Base-by-base conservation (phyloP, 2,888 invertebrate genomes). In the Plusia festucae region DNA sequence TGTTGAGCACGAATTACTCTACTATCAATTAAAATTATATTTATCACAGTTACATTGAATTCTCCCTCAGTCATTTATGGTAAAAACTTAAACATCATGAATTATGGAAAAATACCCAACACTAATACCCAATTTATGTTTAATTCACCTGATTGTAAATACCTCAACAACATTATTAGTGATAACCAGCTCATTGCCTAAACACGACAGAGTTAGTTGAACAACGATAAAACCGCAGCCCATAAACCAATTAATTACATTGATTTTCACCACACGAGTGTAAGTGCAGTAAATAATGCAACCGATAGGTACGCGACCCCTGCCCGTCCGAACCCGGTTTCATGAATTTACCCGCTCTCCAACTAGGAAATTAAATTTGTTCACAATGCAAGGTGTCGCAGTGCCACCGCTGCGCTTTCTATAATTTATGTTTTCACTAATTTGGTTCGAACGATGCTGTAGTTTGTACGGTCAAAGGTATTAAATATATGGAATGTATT, bases 291-390 rank as follows among this genome's bases (percentile, higher is more conserved):
- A 89, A 92, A 92, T 90, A 91, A 87, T 88, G 86, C 85, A 84
- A 83, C 85, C 83, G 78, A 83, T 78, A 84, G 79, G 79, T 79
- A 76, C 73, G 62, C 73, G 70, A 65, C 69, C 78, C 69, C 65
- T 69, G 52, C 67, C 70, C 73, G 70, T 65, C 60, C 72, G 59
- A 60, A 74, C 69, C 70, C 65, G 72, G 83, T 86, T 88, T 84
- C 85, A 81, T 88, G 76, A 86, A 85, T 89, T 87, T 85, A 85
- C 82, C 78, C 76, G 82, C 51, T 66, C 73, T 62, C 81, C 81
- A 84, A 88, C 87, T 88, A 86, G 87, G 87, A 91, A 90, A 93
- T 92, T 93, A 90, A 92, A 93, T 92, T 92, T 89, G 88, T 82
- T 85, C 86, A 88, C 89, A 91, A 89, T 87, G 87, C 84, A 85